Percentiles rank a stretch among this genome's conserved stretches.
These are phyloP conservation scores for Trididemnum miniatum DNA, from an alignment of 23 tunicate genomes.

Conservation along the genomic window DNA sequence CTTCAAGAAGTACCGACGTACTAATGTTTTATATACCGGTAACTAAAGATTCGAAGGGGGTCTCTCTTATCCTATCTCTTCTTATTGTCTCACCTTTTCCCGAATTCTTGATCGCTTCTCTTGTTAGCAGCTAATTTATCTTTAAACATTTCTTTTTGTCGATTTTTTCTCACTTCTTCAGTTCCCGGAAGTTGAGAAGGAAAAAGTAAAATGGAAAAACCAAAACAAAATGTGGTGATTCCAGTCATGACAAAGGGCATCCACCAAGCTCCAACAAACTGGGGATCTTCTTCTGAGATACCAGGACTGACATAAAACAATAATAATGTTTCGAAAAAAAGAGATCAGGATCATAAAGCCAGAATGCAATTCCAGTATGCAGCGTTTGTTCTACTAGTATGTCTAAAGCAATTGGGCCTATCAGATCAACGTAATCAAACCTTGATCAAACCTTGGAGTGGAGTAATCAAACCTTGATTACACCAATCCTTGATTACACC, in stretches of 20 bases:
- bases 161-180: slow-evolving; percentile 54
- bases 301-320: slow-evolving; percentile 32
- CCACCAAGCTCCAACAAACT: slow-evolving; percentile 88
- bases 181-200: slow-evolving; percentile 86
- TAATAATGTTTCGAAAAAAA: neutral
- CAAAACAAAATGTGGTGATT: slow-evolving; percentile 27
- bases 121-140: slow-evolving; percentile 39
- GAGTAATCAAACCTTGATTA: no score
- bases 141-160: no score
- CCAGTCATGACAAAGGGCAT: slow-evolving; percentile 67
- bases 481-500: no score
- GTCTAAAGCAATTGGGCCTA: neutral
- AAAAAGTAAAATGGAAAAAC: slow-evolving; percentile 61
- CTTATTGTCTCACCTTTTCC: slow-evolving; percentile 75
- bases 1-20: no score
- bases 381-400: neutral
- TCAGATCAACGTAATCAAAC: no score
- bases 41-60: no score
- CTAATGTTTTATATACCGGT: no score
- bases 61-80: no score
- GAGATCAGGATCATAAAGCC: neutral
- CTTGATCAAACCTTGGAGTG: no score
- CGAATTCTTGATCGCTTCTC: slow-evolving; percentile 51
- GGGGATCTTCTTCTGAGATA: slow-evolving; percentile 32
- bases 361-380: neutral